These are phyloP conservation scores for Trissolcus japonicus DNA, from an alignment of 2,888 invertebrate species.

Conservation along the genomic window DNA sequence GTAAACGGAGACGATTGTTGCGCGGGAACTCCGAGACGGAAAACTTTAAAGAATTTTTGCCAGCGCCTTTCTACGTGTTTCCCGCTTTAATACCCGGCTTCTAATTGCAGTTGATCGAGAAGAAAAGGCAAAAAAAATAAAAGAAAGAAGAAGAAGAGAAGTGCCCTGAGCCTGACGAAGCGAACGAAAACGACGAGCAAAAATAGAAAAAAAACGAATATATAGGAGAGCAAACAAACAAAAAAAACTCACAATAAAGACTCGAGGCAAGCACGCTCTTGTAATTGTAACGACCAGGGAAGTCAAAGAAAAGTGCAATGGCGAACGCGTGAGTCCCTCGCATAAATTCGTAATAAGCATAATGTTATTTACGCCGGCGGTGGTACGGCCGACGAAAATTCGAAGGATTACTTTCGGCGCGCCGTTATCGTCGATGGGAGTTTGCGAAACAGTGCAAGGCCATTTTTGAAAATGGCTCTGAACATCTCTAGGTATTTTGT, in stretches of 20 bases:
- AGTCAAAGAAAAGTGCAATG: slow-evolving; percentile 50
- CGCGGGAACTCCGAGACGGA: slow-evolving; percentile 58
- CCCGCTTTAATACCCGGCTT: slow-evolving; percentile 56
- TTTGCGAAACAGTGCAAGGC: slow-evolving; percentile 3
- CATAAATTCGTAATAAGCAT: slow-evolving; percentile 46
- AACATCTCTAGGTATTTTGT: slow-evolving; percentile 3
- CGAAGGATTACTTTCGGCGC: slow-evolving; percentile 18
- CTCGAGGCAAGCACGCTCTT: neutral
- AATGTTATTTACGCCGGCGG: slow-evolving; percentile 36
- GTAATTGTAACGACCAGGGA: slow-evolving; percentile 35
- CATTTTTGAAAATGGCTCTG: slow-evolving; percentile 10
- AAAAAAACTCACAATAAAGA: too few relatives aligned
- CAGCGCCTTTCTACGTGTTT: slow-evolving; percentile 54
- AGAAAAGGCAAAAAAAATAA: slow-evolving; percentile 22
- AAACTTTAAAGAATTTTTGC: slow-evolving; percentile 56
- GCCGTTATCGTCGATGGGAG: slow-evolving; percentile 10
- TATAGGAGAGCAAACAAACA: neutral
- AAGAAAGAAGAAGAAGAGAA: too few relatives aligned
- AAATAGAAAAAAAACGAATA: slow-evolving; percentile 19
- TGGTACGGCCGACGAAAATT: slow-evolving; percentile 4
- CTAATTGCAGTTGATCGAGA: slow-evolving; percentile 59
- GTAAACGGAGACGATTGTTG: slow-evolving; percentile 72
- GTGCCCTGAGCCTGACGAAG: slow-evolving; percentile 11
- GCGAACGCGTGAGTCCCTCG: slow-evolving; percentile 48
- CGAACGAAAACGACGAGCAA: slow-evolving; percentile 13